Base-by-base conservation (phyloP, 2,797 vertebrate genomes). In the Lithobates pipiens region DNA sequence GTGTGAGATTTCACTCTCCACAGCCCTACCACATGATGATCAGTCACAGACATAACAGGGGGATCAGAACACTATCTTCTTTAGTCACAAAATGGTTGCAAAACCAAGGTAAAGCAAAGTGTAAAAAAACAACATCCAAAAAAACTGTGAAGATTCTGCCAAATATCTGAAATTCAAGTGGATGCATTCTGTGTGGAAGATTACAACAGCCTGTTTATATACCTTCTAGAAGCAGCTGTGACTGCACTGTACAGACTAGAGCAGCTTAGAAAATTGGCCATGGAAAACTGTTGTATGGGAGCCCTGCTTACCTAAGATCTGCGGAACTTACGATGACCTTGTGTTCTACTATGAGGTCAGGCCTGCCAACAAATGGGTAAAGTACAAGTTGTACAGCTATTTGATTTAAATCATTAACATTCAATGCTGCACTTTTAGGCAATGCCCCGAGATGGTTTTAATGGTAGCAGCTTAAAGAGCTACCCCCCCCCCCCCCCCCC, bases 21-120 rank as follows among this genome's bases (percentile, higher is more conserved):
- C 79, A 44, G 32, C 70, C 54, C 70, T n/a, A 82, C 36, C 15
- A 63, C 63, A 61, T 36, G 32, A 80, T 71, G 68, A 86, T 50
- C 65, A 21, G 39, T 46, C 27, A 82, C 74, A 73, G 34, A 69
- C 27, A 83, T 69, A 70, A 36, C 32, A 76, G 73, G 50, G 5
- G 80, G 67, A 39, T 76, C 63, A 70, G 46, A 57, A 72, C 72
- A 46, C 54, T 34, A 76, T 77, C 54, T 32, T 15, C 3, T 27
- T 11, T 67, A 69, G 68, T 83, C 80, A 73, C 6, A 32, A 50
- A 39, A 21, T 36, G 25, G 50, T 63, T 77, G 54, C 25, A 3
- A 77, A 84, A 65, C 50, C 36, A 67, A 69, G 16, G 15, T 67
- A 71, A 50, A 32, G 65, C 11, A 75, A 10, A 57, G 23, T 67